A percentile compares a stretch with the other conserved stretches of the same genome.
Conservation (phyloP, 2,888 invertebrate genomes). For the Perdita meconis region DNA sequence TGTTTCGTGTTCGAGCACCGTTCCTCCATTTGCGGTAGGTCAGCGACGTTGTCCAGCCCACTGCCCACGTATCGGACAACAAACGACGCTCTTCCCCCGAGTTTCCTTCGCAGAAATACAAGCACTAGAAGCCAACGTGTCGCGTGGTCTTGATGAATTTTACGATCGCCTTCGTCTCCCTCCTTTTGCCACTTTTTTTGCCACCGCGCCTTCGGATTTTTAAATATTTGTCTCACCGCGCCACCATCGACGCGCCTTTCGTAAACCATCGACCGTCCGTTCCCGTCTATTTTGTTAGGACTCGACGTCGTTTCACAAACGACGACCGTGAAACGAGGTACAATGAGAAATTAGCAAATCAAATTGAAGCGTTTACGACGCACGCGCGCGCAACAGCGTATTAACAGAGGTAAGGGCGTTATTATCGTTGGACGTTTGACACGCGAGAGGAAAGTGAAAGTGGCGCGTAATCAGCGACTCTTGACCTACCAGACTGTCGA, state of each 20-base stretch:
- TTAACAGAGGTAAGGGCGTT: constrained; percentile 16
- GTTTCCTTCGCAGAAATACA: constrained; percentile 20
- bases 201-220: constrained; percentile 25
- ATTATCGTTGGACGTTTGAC: constrained; percentile 43
- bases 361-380: background rate
- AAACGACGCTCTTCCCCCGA: constrained; percentile 35
- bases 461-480: background rate
- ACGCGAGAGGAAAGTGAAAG: constrained; percentile 15
- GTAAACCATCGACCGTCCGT: background rate
- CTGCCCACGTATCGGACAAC: constrained; percentile 65
- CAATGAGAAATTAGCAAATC: background rate
- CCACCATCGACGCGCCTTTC: background rate
- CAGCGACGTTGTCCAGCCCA: constrained; percentile 67
- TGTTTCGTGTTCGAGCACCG: constrained; percentile 65
- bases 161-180: constrained; percentile 26
- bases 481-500: constrained; percentile 24
- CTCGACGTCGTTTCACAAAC: background rate
- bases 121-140: constrained; percentile 11
- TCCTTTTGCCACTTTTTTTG: constrained; percentile 7
- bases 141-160: constrained; percentile 46
- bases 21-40: constrained; percentile 67
- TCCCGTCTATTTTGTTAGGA: background rate
- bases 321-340: background rate
- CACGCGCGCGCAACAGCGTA: background rate
- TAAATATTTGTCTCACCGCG: constrained; percentile 47